A percentile compares a stretch with the other conserved stretches of the same genome.
Conservation (phyloP, 2,888 invertebrate genomes). For the Gortyna flavago region DNA sequence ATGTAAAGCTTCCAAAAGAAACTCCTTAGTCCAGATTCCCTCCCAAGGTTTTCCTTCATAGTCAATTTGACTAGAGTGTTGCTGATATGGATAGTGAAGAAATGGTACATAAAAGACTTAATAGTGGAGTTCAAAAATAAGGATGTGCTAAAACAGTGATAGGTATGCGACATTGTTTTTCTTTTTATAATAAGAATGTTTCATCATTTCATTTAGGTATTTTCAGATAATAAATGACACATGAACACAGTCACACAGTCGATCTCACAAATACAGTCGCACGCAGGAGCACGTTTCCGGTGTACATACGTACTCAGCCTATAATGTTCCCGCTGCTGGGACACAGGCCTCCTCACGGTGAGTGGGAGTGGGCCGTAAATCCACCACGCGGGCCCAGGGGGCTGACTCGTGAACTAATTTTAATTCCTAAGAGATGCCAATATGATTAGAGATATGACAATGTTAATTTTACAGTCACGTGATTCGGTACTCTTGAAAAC, state of each 20-base stretch:
- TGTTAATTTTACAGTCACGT: too few species aligned
- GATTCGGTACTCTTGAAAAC: too few species aligned
- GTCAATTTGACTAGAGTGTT: background rate
- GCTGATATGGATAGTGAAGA: background rate
- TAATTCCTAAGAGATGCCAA: too few species aligned
- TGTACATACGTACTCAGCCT: too few species aligned
- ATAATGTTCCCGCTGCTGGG: too few species aligned
- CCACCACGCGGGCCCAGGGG: too few species aligned
- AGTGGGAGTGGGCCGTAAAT: too few species aligned
- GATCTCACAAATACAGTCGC: background rate
- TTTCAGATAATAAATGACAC: background rate
- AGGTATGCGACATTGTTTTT: background rate
- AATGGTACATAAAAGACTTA: too few species aligned
- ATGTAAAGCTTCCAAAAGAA: background rate
- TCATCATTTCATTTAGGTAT: background rate
- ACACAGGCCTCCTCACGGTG: too few species aligned
- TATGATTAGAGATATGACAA: too few species aligned
- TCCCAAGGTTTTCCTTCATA: background rate
- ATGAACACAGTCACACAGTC: background rate
- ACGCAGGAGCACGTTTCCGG: background rate
- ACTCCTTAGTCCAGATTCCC: background rate
- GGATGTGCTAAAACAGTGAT: background rate
- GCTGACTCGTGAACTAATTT: too few species aligned
- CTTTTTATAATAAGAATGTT: background rate
- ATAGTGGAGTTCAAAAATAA: background rate